Evolutionary conservation across 2,113 vertebrate genomes (phyloP).

Genomic region (Callipepla californica): DNA sequence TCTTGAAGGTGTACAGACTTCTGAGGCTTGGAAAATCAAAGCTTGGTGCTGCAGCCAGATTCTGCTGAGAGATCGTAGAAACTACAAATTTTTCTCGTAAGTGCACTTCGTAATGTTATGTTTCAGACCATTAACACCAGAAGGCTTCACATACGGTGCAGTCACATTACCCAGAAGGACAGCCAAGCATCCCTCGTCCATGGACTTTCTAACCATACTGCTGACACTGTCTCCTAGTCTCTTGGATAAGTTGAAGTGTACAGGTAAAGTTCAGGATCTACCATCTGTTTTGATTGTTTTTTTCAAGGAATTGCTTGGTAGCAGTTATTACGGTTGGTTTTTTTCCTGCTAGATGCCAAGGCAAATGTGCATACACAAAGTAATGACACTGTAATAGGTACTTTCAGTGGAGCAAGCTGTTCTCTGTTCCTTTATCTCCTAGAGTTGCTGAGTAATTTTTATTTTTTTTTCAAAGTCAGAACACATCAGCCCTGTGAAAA

Average conservation of each 20-base stretch:
- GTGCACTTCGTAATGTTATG: not conserved
- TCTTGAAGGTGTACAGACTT: not conserved
- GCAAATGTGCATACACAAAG: not conserved
- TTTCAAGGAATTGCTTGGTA: not conserved
- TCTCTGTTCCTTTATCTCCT: not conserved
- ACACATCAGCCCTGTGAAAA: not conserved
- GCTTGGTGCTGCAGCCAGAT: not conserved
- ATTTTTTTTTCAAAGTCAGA: not conserved
- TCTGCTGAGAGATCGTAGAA: fast-evolving
- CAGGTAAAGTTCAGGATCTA: not conserved
- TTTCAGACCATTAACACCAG: not conserved
- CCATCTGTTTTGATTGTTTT: not conserved
- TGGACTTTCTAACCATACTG: not conserved
- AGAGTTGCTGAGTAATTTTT: not conserved
- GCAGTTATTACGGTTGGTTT: not conserved
- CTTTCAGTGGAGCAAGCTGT: not conserved
- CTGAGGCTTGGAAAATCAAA: not conserved
- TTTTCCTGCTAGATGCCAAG: not conserved
- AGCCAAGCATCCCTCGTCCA: not conserved
- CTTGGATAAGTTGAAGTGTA: not conserved
- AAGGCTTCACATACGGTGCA: not conserved
- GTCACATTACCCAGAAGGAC: not conserved
- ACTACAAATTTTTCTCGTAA: not conserved
- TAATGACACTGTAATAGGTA: not conserved
- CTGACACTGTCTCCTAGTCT: not conserved